A percentile compares a stretch with the other conserved stretches of the same genome.
phyloP scores from a whole-genome alignment of 2,888 invertebrate species.

The Caenorhabditis drosophilae region DNA sequence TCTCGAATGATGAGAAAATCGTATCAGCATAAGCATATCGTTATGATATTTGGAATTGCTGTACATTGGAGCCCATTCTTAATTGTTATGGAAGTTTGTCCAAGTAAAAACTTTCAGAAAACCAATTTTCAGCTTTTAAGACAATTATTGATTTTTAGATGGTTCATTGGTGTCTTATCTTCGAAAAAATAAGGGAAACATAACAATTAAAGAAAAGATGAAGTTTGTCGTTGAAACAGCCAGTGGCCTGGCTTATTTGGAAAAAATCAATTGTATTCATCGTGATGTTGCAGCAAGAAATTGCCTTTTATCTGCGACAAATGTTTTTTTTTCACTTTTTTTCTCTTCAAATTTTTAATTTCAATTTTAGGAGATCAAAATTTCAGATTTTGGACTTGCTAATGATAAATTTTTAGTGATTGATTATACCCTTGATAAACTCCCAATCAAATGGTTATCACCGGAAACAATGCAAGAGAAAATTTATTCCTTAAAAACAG shows the following conservation, averaged over 20 bases:
- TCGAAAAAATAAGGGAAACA: constrained; percentile 48
- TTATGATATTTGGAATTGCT: constrained; percentile 55
- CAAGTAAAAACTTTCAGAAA: constrained; percentile 27
- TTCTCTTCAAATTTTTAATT: no score
- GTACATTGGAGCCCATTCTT: constrained; percentile 58
- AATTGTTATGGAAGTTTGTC: constrained; percentile 61
- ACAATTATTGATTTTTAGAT: no score
- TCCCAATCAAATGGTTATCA: constrained; percentile 64
- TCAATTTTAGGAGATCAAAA: constrained; percentile 68
- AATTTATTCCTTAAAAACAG: constrained; percentile 57
- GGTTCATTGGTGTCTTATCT: constrained; percentile 51
- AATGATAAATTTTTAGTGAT: constrained; percentile 45
- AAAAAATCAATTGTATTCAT: constrained; percentile 83
- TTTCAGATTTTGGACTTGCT: constrained; percentile 69
- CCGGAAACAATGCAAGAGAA: constrained; percentile 60
- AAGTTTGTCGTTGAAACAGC: constrained; percentile 72
- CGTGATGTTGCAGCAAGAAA: constrained; percentile 85
- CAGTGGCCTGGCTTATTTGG: constrained; percentile 82
- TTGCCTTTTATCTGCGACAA: constrained; percentile 74
- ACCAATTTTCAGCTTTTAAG: no score
- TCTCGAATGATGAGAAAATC: constrained; percentile 59
- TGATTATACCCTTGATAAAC: constrained; percentile 58
- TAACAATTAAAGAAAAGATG: constrained; percentile 40
- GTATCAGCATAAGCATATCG: constrained; percentile 53
- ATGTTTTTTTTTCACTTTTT: no score